These are phyloP conservation scores for Pheucticus melanocephalus DNA, from an alignment of 2,113 vertebrate genomes.

Conservation along the genomic window DNA sequence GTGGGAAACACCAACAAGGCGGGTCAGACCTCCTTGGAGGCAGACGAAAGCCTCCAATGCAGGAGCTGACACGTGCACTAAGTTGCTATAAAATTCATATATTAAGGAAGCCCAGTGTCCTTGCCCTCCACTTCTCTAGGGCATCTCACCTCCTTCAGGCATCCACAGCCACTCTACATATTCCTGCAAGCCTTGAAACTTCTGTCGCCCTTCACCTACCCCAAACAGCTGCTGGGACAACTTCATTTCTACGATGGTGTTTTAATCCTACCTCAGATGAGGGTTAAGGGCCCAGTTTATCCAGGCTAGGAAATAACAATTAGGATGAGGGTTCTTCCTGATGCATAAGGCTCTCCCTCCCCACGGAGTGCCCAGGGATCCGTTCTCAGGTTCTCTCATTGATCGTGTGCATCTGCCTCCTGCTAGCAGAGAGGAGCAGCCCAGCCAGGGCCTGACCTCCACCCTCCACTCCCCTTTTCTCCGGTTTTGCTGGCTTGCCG, in stretches of 20 bases:
- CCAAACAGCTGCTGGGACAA: background rate
- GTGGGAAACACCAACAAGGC: background rate
- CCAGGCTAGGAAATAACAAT: background rate
- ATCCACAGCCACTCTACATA: rapidly evolving
- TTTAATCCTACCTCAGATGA: background rate
- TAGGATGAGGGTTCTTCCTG: background rate
- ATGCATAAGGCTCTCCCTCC: background rate
- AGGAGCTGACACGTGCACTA: background rate
- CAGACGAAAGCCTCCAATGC: background rate
- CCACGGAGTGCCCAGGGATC: background rate
- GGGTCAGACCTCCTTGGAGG: background rate
- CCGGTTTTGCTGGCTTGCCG: background rate
- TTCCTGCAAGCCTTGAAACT: background rate
- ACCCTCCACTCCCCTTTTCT: background rate
- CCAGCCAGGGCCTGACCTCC: constrained; percentile 13
- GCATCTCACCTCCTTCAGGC: background rate
- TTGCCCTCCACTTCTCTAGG: background rate
- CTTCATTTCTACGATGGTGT: background rate
- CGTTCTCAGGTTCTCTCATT: constrained; percentile 45
- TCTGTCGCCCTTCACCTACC: background rate
- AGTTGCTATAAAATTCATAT: background rate
- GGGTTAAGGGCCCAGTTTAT: background rate
- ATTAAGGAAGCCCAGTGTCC: background rate
- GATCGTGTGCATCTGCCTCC: constrained; percentile 44
- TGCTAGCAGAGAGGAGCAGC: background rate